These are phyloP conservation scores for Aleiodes testaceus DNA, from an alignment of 2,888 invertebrate genomes.

Conservation along the genomic window DNA sequence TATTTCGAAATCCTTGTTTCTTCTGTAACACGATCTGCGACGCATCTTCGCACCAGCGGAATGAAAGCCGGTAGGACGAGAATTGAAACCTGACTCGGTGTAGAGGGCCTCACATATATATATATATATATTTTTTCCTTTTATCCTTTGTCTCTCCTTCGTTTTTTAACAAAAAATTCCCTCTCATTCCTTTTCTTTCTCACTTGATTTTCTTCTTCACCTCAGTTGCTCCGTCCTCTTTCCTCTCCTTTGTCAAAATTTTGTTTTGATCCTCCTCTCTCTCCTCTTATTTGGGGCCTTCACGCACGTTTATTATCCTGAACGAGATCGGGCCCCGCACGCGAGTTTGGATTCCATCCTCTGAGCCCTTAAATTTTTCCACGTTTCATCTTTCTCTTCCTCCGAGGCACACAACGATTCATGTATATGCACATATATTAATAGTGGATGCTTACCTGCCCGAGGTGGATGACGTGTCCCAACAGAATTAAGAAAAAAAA, in stretches of 20 bases:
- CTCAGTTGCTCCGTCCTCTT: not conserved
- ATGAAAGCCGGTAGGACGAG: constrained; percentile 32
- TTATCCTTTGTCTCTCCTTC: not conserved
- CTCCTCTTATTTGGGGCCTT: not conserved
- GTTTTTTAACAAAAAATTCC: not conserved
- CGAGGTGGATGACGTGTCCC: too few relatives aligned
- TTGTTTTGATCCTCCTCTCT: constrained; percentile 1
- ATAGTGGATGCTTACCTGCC: not conserved
- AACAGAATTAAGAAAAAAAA: not conserved
- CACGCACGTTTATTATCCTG: constrained; percentile 26
- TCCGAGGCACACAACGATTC: not conserved
- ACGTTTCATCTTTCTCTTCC: not conserved
- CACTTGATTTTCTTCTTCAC: not conserved
- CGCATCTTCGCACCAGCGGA: constrained; percentile 37
- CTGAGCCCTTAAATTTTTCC: constrained; percentile 2
- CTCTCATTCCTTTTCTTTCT: not conserved
- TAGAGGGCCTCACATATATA: constrained; percentile 1
- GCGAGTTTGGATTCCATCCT: constrained; percentile 10
- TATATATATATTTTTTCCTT: not conserved
- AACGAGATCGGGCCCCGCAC: constrained; percentile 23
- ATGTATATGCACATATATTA: constrained; percentile 5
- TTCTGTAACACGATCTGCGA: constrained; percentile 40
- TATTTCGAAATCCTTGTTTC: not conserved
- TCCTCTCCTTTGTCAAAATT: constrained; percentile 1
- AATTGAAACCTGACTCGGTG: constrained; percentile 38